These are phyloP conservation scores for Heteronetta atricapilla DNA, from an alignment of 2,113 vertebrate genomes.

Conservation along the genomic window DNA sequence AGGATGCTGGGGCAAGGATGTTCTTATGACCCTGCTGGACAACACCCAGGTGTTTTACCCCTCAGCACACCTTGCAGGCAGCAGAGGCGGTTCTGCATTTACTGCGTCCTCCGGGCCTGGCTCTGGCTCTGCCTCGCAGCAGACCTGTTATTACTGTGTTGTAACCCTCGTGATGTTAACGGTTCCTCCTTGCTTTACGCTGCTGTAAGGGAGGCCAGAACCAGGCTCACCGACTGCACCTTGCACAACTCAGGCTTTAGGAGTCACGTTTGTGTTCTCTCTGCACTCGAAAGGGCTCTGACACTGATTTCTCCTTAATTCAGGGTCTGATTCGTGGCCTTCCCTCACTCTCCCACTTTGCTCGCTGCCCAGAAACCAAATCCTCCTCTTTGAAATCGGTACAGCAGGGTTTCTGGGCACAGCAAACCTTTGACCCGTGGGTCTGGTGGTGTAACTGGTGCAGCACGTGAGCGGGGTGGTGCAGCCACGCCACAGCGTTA, in stretches of 20 bases:
- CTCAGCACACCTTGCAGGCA: not conserved
- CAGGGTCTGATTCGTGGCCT: not conserved
- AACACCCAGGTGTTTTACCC: not conserved
- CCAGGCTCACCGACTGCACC: accelerated
- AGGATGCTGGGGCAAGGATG: slow-evolving; percentile 82
- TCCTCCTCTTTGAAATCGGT: not conserved
- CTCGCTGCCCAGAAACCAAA: not conserved
- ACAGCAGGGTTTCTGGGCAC: accelerated
- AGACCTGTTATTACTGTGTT: not conserved
- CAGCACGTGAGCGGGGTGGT: accelerated
- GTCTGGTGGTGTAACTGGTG: accelerated
- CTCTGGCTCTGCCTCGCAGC: not conserved
- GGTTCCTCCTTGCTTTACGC: not conserved
- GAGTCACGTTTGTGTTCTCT: not conserved
- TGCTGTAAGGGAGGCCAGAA: not conserved
- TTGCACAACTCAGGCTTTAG: not conserved
- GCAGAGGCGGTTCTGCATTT: not conserved
- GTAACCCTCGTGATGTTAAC: not conserved
- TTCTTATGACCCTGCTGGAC: slow-evolving; percentile 57
- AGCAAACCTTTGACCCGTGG: accelerated
- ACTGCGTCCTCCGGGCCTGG: accelerated
- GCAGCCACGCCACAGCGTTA: accelerated
- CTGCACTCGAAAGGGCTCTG: not conserved
- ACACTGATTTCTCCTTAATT: not conserved
- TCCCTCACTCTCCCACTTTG: not conserved